These are phyloP conservation scores for Guaruba guarouba DNA, from an alignment of 2,113 vertebrate genomes.

Conservation along the genomic window DNA sequence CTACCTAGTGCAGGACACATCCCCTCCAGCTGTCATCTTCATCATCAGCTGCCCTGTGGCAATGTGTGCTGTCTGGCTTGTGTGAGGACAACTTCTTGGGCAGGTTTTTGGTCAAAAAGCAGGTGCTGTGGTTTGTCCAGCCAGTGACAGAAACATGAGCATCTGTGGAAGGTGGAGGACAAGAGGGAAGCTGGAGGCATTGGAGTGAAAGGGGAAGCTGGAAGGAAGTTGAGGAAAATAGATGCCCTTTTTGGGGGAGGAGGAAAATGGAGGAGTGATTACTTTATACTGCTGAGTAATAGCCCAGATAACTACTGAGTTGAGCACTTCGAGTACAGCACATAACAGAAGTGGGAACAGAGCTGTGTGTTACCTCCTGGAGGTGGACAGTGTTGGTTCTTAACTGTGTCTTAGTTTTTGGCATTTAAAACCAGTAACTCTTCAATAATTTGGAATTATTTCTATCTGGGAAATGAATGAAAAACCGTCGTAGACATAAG, in stretches of 20 bases:
- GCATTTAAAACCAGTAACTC: neutral
- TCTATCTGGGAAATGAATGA: neutral
- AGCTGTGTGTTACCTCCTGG: neutral
- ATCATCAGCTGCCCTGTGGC: neutral
- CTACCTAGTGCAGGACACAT: accelerated
- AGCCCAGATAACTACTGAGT: neutral
- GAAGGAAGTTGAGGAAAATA: neutral
- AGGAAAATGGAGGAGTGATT: neutral
- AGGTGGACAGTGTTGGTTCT: neutral
- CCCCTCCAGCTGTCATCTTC: accelerated
- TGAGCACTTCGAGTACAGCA: neutral
- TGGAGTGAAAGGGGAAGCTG: neutral
- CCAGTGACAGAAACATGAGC: neutral
- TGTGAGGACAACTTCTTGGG: neutral
- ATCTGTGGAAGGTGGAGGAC: neutral
- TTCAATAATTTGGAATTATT: neutral
- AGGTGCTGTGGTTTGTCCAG: neutral
- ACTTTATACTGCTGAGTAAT: neutral
- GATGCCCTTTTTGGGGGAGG: neutral
- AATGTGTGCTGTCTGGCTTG: neutral
- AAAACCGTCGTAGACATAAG: neutral
- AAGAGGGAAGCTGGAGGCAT: neutral
- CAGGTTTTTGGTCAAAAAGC: neutral
- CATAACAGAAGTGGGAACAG: neutral
- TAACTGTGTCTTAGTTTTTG: neutral